phyloP scores from a whole-genome alignment of 2,797 vertebrate genomes.

The Carapus acus region DNA sequence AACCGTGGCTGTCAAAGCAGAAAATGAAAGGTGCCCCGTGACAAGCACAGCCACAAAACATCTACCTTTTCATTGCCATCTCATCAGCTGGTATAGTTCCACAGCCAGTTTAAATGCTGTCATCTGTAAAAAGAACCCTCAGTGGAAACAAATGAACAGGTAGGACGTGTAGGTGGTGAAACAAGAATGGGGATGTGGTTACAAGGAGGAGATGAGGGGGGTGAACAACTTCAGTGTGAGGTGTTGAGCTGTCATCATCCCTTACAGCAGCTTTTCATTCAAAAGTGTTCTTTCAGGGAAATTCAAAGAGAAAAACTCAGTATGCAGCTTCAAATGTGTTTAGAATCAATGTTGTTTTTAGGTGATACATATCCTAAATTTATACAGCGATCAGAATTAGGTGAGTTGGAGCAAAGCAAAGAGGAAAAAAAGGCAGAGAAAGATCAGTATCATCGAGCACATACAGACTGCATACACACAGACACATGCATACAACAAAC shows the following conservation, averaged over 20 bases:
- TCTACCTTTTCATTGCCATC: constrained; percentile 54
- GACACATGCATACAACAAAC: constrained; percentile 14
- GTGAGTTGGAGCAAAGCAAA: too few species aligned
- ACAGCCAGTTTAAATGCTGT: constrained; percentile 47
- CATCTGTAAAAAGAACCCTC: constrained; percentile 52
- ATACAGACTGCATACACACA: constrained; percentile 1
- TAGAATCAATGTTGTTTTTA: too few species aligned
- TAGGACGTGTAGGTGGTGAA: constrained; percentile 27
- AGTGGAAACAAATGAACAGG: constrained; percentile 60
- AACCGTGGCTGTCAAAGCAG: constrained; percentile 48
- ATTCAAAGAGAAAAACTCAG: too few species aligned
- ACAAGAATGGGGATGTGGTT: neutral
- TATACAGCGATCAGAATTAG: too few species aligned
- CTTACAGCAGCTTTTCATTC: constrained; percentile 10
- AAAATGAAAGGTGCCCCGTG: constrained; percentile 50
- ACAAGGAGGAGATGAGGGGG: constrained; percentile 1
- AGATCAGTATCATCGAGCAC: too few species aligned
- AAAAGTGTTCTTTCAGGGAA: too few species aligned
- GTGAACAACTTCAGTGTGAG: constrained; percentile 36
- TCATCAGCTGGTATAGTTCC: constrained; percentile 57
- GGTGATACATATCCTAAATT: too few species aligned
- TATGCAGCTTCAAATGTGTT: too few species aligned
- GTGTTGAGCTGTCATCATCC: constrained; percentile 32
- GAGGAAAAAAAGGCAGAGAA: too few species aligned
- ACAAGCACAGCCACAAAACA: constrained; percentile 56